phyloP scores from a whole-genome alignment of 2,113 vertebrate genomes.

The Chloroceryle aenea region DNA sequence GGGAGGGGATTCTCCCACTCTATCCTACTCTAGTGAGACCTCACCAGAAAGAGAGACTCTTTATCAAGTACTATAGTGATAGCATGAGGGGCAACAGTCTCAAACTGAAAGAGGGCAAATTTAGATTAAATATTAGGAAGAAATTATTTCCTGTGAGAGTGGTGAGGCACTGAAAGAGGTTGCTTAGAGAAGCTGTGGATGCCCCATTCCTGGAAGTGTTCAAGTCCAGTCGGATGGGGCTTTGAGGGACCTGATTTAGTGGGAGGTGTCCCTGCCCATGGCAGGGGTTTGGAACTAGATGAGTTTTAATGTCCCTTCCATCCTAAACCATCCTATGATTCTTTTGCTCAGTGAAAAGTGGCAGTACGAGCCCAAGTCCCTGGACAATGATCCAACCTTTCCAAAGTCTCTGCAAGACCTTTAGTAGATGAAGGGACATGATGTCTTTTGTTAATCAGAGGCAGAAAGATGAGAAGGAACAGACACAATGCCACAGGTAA shows the following conservation, averaged over 20 bases:
- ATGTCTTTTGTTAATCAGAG: conserved; percentile 32
- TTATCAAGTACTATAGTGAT: background rate
- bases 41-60: background rate
- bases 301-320: background rate
- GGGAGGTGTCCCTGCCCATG: background rate
- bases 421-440: background rate
- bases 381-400: background rate
- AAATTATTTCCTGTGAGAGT: background rate
- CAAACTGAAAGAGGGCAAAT: background rate
- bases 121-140: background rate
- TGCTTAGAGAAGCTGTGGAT: background rate
- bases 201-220: background rate
- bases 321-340: background rate
- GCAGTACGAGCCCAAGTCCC: background rate
- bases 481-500: conserved; percentile 38
- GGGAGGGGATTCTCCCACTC: background rate
- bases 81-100: background rate
- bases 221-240: background rate
- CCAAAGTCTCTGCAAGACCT: background rate
- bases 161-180: background rate
- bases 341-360: background rate
- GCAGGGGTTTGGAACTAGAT: background rate
- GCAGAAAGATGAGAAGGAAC: conserved; percentile 42
- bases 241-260: background rate
- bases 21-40: background rate